phyloP scores from a whole-genome alignment of 2,113 vertebrate species.

The Corythornis vintsioides region DNA sequence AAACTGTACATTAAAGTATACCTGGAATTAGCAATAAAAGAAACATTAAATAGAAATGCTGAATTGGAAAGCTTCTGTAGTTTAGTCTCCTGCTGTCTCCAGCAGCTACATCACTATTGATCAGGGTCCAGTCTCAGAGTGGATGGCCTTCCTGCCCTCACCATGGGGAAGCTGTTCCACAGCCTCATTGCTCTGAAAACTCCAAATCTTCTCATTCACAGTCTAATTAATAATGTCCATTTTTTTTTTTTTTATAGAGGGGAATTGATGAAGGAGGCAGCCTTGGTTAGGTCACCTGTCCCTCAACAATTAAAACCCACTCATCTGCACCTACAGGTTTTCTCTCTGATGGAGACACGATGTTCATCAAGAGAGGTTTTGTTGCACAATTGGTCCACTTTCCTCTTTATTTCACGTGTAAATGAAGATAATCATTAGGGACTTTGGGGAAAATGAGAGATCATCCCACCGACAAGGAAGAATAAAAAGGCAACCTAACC shows the following conservation, averaged over 20 bases:
- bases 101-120: background rate
- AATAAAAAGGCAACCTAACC: background rate
- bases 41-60: background rate
- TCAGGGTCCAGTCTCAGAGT: background rate
- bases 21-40: background rate
- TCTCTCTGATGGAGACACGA: background rate
- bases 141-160: background rate
- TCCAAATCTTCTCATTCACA: background rate
- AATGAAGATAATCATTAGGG: background rate
- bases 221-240: background rate
- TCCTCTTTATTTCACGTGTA: background rate
- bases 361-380: background rate
- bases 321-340: rapidly evolving
- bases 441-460: background rate
- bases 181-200: background rate
- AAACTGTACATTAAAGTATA: background rate
- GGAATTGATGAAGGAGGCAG: background rate
- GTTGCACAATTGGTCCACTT: background rate
- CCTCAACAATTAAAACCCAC: background rate
- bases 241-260: background rate
- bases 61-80: background rate
- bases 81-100: background rate
- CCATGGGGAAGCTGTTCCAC: background rate
- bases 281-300: background rate
- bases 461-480: background rate